Evolutionary conservation across 2,888 invertebrate genomes (phyloP).

Genomic region (Globia sparganii): DNA sequence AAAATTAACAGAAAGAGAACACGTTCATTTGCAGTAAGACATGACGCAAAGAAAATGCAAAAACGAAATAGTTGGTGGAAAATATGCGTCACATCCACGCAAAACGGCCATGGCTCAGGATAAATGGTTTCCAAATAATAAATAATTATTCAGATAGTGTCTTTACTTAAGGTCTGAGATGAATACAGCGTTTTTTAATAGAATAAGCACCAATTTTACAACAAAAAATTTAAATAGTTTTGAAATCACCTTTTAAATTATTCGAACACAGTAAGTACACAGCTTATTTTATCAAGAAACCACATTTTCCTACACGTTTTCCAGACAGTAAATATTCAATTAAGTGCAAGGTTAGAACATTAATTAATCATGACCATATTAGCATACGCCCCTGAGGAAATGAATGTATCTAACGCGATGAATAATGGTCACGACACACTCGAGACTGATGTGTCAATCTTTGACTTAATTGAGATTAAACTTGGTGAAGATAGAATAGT

Average conservation of each 20-base stretch:
- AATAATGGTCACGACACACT: slow-evolving; percentile 63
- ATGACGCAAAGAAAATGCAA: not conserved
- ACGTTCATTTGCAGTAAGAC: not conserved
- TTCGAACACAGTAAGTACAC: not conserved
- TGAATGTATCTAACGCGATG: slow-evolving; percentile 59
- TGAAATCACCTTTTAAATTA: not conserved
- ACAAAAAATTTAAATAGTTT: not conserved
- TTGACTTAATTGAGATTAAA: slow-evolving; percentile 61
- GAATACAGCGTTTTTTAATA: not conserved
- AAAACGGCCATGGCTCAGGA: not conserved
- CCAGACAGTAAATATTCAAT: slow-evolving; percentile 55
- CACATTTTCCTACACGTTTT: slow-evolving; percentile 4
- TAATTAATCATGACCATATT: slow-evolving; percentile 65
- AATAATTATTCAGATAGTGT: not conserved
- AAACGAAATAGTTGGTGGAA: not conserved
- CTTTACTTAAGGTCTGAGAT: not conserved
- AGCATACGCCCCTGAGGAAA: slow-evolving; percentile 61
- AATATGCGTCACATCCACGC: not conserved
- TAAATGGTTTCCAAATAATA: not conserved
- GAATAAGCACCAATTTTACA: not conserved
- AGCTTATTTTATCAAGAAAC: not conserved
- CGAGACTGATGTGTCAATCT: slow-evolving; percentile 71
- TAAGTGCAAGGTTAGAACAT: slow-evolving; percentile 42
- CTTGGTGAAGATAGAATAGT: not conserved
- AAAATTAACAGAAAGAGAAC: not conserved